Conservation (phyloP, 2,888 invertebrate genomes). For the Prionchulus punctatus region DNA sequence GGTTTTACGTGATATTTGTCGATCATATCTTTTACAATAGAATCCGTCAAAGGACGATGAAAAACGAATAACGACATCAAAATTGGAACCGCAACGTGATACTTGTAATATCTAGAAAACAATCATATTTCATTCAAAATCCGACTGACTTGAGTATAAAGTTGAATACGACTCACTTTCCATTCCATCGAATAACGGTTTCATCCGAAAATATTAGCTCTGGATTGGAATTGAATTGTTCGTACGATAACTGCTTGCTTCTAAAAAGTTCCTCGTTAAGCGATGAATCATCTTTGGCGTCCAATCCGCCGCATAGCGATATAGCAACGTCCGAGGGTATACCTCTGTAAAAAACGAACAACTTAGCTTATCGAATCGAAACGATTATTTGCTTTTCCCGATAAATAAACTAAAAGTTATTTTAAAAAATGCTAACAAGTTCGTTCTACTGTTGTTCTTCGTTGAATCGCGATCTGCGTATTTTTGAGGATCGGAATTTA, state of each 20-base stretch:
- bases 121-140: background rate
- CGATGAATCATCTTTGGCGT: constrained; percentile 36
- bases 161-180: constrained; percentile 44
- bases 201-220: constrained; percentile 36
- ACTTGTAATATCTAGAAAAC: constrained; percentile 50
- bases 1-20: background rate
- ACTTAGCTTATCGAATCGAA: no score
- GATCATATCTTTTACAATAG: constrained; percentile 12
- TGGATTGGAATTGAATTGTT: constrained; percentile 49
- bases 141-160: background rate
- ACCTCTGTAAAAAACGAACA: constrained; percentile 14
- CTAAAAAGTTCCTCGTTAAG: constrained; percentile 48
- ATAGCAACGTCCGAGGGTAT: constrained; percentile 48
- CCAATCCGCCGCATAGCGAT: constrained; percentile 56
- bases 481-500: no score
- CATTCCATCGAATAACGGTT: constrained; percentile 33
- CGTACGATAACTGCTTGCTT: constrained; percentile 46
- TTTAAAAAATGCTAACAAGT: no score
- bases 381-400: no score
- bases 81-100: constrained; percentile 75
- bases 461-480: no score
- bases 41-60: constrained; percentile 58
- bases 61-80: constrained; percentile 70
- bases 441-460: no score
- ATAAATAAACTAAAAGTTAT: no score